Conservation (phyloP, 64 coral and sea anemone species). For the Hydrozoanthus tunicans region DNA sequence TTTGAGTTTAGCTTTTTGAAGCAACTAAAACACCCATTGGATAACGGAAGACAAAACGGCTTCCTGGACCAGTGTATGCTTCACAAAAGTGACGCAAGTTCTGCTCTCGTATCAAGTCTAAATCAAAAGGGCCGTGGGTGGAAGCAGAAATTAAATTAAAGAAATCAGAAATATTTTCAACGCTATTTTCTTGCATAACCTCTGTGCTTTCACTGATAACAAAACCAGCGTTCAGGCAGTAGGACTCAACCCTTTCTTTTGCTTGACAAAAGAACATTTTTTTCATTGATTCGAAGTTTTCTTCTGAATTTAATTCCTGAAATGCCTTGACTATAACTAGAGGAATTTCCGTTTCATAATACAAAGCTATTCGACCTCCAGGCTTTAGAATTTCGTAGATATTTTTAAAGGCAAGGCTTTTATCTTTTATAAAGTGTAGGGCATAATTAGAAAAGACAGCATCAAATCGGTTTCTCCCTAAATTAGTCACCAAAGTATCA, state of each 20-base stretch:
- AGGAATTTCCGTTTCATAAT: background rate
- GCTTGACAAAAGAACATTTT: background rate
- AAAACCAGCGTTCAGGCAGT: background rate
- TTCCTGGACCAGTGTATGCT: no score
- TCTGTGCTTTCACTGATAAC: background rate
- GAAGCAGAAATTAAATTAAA: no score
- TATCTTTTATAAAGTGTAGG: slow-evolving; percentile 46
- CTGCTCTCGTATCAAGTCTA: no score
- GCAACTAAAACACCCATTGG: no score
- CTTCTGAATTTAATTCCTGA: background rate
- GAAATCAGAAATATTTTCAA: no score
- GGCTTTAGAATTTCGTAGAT: slow-evolving; percentile 11
- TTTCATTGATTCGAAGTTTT: background rate
- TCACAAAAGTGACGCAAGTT: no score
- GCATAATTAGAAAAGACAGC: slow-evolving; percentile 34
- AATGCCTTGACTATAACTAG: background rate
- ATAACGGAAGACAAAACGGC: no score
- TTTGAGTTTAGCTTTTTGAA: no score
- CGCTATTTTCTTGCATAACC: no score
- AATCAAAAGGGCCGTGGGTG: no score
- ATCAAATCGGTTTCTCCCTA: background rate
- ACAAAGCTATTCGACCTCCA: background rate
- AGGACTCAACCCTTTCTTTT: background rate
- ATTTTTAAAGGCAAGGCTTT: slow-evolving; percentile 6
- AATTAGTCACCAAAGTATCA: background rate